These are phyloP conservation scores for Rhyacophila evoluta DNA, from an alignment of 2,888 invertebrate genomes.

Conservation along the genomic window DNA sequence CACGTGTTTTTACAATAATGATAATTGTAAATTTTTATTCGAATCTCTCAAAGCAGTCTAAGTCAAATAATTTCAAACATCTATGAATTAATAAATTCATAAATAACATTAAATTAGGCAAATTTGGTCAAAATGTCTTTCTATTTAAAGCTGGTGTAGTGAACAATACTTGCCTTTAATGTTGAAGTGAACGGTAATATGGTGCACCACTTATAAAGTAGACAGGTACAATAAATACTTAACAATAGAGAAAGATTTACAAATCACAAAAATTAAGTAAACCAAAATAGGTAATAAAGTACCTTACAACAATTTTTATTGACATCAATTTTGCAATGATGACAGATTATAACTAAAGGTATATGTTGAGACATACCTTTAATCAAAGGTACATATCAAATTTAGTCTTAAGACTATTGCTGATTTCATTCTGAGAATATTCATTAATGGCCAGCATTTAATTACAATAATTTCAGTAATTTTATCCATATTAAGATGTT, in stretches of 20 bases:
- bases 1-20: not conserved
- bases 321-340: too few species aligned
- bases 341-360: too few species aligned
- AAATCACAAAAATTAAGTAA: conserved; percentile 1
- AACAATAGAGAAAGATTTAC: not conserved
- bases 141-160: not conserved
- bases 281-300: not conserved
- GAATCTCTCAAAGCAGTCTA: not conserved
- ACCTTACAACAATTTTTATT: too few species aligned
- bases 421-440: too few species aligned
- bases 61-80: not conserved
- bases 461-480: too few species aligned
- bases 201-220: conserved; percentile 9
- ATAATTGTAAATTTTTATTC: not conserved
- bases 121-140: not conserved
- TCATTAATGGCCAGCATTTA: too few species aligned
- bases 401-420: too few species aligned
- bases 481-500: too few species aligned
- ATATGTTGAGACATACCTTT: too few species aligned
- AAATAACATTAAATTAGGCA: too few species aligned
- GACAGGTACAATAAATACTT: conserved; percentile 24
- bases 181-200: not conserved
- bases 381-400: too few species aligned
- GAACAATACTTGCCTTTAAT: not conserved
- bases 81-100: too few species aligned